These are phyloP conservation scores for Acronicta alni DNA, from an alignment of 2,888 invertebrate genomes.

Conservation along the genomic window DNA sequence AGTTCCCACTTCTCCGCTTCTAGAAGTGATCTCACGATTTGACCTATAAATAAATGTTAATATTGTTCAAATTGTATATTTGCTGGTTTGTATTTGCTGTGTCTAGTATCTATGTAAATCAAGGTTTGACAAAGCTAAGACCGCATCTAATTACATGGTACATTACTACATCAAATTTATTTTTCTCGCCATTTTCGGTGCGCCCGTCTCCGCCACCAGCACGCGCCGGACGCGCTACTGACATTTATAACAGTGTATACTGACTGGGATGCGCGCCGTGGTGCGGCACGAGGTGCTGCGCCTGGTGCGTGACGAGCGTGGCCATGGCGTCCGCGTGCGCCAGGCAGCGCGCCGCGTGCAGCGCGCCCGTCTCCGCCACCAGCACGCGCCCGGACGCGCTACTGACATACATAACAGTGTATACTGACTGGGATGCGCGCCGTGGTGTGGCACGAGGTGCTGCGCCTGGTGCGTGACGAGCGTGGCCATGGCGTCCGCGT, in stretches of 20 bases:
- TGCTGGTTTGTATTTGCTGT: too few species aligned
- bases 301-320: conserved; percentile 87
- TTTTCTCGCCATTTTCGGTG: conserved; percentile 84
- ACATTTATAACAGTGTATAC: conserved; percentile 44
- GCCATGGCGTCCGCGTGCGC: conserved; percentile 90
- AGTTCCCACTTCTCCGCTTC: conserved; percentile 95
- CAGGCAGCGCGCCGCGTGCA: conserved; percentile 85
- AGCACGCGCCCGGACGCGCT: conserved; percentile 57
- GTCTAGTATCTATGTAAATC: too few species aligned
- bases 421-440: conserved; percentile 82
- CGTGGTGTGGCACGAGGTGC: conserved; percentile 85
- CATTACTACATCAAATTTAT: too few species aligned
- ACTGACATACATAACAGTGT: conserved; percentile 25
- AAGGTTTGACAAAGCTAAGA: too few species aligned
- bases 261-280: conserved; percentile 82
- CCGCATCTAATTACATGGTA: too few species aligned
- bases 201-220: conserved; percentile 81
- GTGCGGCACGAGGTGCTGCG: conserved; percentile 86
- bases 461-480: conserved; percentile 88
- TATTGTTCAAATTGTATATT: neutral
- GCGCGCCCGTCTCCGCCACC: conserved; percentile 82
- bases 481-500: conserved; percentile 89
- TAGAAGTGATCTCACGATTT: conserved; percentile 92
- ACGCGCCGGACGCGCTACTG: conserved; percentile 56
- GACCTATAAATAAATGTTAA: conserved; percentile 79